Conservation (phyloP, 2,797 vertebrate species). For the Tenualosa ilisha region DNA sequence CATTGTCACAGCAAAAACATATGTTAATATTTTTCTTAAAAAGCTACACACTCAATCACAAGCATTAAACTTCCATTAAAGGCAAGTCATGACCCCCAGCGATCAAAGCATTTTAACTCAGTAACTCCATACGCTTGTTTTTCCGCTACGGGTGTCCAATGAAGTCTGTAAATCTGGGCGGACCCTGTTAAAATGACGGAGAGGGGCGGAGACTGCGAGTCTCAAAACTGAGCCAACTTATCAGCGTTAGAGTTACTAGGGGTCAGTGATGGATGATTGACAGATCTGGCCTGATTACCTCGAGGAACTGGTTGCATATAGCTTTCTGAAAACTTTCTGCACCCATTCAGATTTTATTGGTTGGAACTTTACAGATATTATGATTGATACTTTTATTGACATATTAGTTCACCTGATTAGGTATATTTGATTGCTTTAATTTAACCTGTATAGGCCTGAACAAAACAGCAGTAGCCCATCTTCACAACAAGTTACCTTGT, state of each 20-base stretch:
- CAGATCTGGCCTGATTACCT: no score
- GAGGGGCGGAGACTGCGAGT: not conserved
- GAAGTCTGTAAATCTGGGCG: slow-evolving; percentile 18
- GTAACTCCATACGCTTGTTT: not conserved
- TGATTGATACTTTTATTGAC: no score
- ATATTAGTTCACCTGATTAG: no score
- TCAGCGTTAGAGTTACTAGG: no score
- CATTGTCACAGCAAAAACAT: not conserved
- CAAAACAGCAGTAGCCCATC: no score
- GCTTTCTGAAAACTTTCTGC: no score
- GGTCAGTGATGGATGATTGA: not conserved
- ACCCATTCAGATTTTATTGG: no score
- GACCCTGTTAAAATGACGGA: slow-evolving; percentile 1
- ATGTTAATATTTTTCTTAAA: not conserved
- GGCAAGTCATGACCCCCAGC: not conserved
- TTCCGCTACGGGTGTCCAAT: not conserved
- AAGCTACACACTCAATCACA: not conserved
- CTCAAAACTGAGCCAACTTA: not conserved
- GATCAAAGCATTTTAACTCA: slow-evolving; percentile 9
- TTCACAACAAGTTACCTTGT: no score
- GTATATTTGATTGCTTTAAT: no score
- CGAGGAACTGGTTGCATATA: no score
- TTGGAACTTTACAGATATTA: no score
- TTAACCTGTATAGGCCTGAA: no score
- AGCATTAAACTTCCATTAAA: not conserved